Evolutionary conservation across 1,140 invertebrate species (phyloP).

Genomic region (Ceratina calcarata): DNA sequence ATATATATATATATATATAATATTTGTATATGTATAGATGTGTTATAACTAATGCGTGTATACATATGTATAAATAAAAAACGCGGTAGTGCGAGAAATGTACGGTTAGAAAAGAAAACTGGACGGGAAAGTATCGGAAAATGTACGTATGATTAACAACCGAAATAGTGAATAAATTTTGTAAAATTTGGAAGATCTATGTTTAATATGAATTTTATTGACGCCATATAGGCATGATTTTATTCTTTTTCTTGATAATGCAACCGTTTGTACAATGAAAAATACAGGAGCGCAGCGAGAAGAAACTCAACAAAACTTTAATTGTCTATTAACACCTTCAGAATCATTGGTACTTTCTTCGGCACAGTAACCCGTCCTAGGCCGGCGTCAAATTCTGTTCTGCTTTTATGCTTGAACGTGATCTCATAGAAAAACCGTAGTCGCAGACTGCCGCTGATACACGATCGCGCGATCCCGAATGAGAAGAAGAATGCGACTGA

Average conservation of each 20-base stretch:
- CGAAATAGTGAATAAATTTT: not conserved
- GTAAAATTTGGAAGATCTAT: not conserved
- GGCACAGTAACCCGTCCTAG: conserved; percentile 8
- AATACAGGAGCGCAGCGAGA: not conserved
- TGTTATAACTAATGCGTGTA: conserved; percentile 45
- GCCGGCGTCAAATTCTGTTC: not conserved
- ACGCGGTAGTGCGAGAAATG: conserved; percentile 28
- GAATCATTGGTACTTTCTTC: conserved; percentile 1
- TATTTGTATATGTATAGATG: conserved; percentile 39
- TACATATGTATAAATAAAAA: conserved; percentile 54
- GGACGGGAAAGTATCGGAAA: conserved; percentile 27
- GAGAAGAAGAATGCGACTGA: conserved; percentile 13
- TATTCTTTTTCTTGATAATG: not conserved
- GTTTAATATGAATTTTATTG: conserved; percentile 18
- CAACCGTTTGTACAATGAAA: not conserved
- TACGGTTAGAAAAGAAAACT: conserved; percentile 45
- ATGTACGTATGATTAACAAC: not conserved
- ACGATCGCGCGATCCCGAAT: not conserved
- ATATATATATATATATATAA: conserved; percentile 25
- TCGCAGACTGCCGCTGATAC: not conserved
- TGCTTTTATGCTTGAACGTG: not conserved
- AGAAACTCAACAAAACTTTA: not conserved
- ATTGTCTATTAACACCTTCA: not conserved
- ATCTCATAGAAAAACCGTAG: conserved; percentile 8
- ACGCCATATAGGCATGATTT: not conserved